phyloP scores from a whole-genome alignment of 2,113 vertebrate species.

The Enhydra lutris region DNA sequence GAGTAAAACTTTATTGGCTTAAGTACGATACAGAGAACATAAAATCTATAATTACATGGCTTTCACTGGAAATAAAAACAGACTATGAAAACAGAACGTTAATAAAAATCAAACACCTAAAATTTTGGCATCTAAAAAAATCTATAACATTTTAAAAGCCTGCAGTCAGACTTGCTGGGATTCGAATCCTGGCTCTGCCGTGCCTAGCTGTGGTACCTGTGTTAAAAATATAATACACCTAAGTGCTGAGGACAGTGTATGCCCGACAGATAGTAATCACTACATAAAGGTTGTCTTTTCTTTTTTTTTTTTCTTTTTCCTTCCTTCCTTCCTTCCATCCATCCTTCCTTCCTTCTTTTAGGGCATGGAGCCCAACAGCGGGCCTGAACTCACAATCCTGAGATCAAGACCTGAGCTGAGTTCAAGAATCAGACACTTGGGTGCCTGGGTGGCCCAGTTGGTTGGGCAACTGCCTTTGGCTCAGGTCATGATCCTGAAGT shows the following conservation, averaged over 20 bases:
- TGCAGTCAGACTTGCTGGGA: neutral
- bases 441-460: no score
- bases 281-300: neutral
- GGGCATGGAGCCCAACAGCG: no score
- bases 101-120: conserved; percentile 51
- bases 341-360: no score
- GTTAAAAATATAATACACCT: neutral
- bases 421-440: neutral
- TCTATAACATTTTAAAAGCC: conserved; percentile 28
- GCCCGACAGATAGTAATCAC: neutral
- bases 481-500: no score
- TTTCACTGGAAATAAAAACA: conserved; percentile 49
- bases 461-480: no score
- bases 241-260: neutral
- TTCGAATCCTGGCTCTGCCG: neutral
- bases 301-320: no score
- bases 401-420: no score
- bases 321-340: no score
- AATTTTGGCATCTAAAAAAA: conserved; percentile 15
- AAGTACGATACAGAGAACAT: conserved; percentile 12
- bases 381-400: no score
- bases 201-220: neutral
- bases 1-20: conserved; percentile 41
- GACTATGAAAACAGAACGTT: conserved; percentile 12
- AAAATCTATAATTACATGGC: conserved; percentile 38